Evolutionary conservation across 2,797 vertebrate genomes (phyloP), one percentile per base, ranked within the genome.

Genomic region (Sebastes vulpes): DNA sequence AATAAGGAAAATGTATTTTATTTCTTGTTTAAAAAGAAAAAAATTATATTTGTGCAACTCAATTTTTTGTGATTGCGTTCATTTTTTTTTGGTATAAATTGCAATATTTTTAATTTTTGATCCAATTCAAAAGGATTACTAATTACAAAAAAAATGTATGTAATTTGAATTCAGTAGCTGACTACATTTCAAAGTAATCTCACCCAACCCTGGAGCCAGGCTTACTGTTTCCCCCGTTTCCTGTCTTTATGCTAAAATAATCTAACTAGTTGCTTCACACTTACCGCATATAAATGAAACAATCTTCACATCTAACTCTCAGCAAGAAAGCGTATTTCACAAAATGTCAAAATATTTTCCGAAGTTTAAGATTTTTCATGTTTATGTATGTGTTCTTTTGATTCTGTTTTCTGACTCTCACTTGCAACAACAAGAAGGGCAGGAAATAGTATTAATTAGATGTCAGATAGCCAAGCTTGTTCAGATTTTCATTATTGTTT

Each of bases 401-500:
- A n/a, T 72, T 29, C 4, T 63, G 3, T 81, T 73, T 35, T 66
- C 4, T 23, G 5, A 57, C 14, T 23, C 29, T 50, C 18, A 26
- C 18, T 35, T 59, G 7, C 21, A 68, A 10, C 6, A 38, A 38
- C 29, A 72, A 25, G 5, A 65, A 35, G 5, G 12, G 14, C 21
- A 65, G n/a, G 5, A 60, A 26, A 38, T 11, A 20, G 3, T 7
- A 10, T 28, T 73, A 50, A 65, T 75, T 14, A 72, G 29, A 65
- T 65, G 18, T 56, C 29, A 76, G 18, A 77, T 10, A 28, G 23
- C 12, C n/a, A 9, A 26, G 50, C 38, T 56, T 60, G 12, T 42
- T 65, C 48, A 71, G 20, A 35, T 58, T 3, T 57, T 61, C 9
- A 61, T 82, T 35, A 46, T 28, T 59, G 29, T 38, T 26, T 71